Conservation (phyloP, 2,888 invertebrate species). For the Abrostola tripartita region DNA sequence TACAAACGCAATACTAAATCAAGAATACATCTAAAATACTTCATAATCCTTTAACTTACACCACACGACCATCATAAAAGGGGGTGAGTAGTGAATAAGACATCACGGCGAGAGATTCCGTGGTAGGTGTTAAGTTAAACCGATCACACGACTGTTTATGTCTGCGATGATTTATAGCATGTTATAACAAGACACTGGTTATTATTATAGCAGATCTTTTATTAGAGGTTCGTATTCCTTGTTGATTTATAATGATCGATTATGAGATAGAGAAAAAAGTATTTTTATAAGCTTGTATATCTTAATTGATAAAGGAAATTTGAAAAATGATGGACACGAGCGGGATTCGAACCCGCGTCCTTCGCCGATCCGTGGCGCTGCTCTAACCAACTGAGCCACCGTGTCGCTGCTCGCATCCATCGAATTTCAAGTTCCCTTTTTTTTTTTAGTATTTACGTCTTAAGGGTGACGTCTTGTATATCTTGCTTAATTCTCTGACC, state of each 20-base stretch:
- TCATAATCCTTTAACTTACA: slow-evolving; percentile 46
- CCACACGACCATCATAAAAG: slow-evolving; percentile 70
- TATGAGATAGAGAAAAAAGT: too few species aligned
- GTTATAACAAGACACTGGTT: not conserved
- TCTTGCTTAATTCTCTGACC: too few species aligned
- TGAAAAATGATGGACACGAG: too few species aligned
- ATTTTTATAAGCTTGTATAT: too few species aligned
- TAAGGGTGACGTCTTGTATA: too few species aligned
- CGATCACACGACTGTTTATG: slow-evolving; percentile 80
- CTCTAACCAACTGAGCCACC: too few species aligned
- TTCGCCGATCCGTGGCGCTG: too few species aligned
- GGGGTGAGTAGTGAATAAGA: slow-evolving; percentile 79
- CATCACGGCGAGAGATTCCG: slow-evolving; percentile 74
- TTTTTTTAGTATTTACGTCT: too few species aligned
- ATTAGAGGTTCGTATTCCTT: slow-evolving; percentile 12
- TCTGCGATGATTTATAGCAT: slow-evolving; percentile 67
- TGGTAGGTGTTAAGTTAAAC: slow-evolving; percentile 75
- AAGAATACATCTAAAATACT: not conserved
- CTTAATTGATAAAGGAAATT: too few species aligned
- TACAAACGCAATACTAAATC: not conserved
- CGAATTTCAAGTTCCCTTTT: too few species aligned
- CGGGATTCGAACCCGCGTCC: too few species aligned
- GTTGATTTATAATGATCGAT: not conserved
- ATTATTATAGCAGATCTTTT: slow-evolving; percentile 30
- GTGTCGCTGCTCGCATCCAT: too few species aligned